Percentiles rank a stretch among this genome's conserved stretches.
Evolutionary conservation across 1,140 invertebrate genomes (phyloP).

Genomic region (Agrypnia vestita): DNA sequence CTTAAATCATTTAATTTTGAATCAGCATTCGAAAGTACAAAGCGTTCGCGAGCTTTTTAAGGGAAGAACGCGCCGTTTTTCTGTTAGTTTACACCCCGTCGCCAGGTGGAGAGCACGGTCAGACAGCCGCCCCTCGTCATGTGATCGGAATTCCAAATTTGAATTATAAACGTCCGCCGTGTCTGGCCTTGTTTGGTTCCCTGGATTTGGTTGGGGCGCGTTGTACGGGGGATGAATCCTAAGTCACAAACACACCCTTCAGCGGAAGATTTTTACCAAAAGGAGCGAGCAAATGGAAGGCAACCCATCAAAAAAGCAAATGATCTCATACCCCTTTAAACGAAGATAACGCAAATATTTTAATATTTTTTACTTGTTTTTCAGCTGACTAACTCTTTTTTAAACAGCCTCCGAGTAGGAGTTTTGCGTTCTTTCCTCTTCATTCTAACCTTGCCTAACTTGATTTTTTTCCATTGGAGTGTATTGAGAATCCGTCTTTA

Average conservation of each 20-base stretch:
- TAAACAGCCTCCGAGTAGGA: not conserved
- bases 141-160: constrained; percentile 54
- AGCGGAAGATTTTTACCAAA: not conserved
- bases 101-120: constrained; percentile 24
- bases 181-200: constrained; percentile 56
- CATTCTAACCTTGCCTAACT: constrained; percentile 49
- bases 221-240: constrained; percentile 50
- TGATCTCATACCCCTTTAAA: not conserved
- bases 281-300: not conserved
- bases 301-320: not conserved
- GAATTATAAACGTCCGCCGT: constrained; percentile 54
- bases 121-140: constrained; percentile 39
- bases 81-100: constrained; percentile 28
- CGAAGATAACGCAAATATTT: no score
- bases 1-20: not conserved
- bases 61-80: constrained; percentile 12
- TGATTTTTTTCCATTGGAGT: constrained; percentile 40
- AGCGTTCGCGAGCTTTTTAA: not conserved
- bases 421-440: not conserved
- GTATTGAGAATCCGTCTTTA: constrained; percentile 15
- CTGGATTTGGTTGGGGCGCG: constrained; percentile 50
- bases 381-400: no score
- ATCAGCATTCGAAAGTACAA: not conserved
- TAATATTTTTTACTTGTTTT: no score
- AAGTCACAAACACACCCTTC: constrained; percentile 18